Evolutionary conservation across 1,140 invertebrate genomes (phyloP).

Genomic region (Phocides pigmalion): DNA sequence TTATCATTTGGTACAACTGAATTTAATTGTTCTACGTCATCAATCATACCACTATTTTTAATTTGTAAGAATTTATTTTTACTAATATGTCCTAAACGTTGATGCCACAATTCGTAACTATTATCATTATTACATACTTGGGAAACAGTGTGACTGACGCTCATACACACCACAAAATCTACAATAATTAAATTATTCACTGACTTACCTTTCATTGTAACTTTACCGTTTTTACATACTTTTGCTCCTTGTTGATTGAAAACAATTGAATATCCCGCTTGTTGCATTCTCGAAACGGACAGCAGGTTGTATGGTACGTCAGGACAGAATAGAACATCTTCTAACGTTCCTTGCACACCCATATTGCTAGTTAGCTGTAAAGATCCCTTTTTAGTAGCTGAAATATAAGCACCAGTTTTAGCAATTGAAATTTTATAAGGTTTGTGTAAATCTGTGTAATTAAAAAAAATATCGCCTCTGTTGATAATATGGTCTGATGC

Average conservation of each 20-base stretch:
- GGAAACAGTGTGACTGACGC: slow-evolving; percentile 30
- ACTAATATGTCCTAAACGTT: slow-evolving; percentile 63
- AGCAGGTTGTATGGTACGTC: slow-evolving; percentile 53
- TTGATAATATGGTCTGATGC: slow-evolving; percentile 62
- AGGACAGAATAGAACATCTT: slow-evolving; percentile 45
- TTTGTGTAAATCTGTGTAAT: slow-evolving; percentile 33
- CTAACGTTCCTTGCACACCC: slow-evolving; percentile 40
- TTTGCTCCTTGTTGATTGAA: slow-evolving; percentile 50
- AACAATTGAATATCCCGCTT: slow-evolving; percentile 46
- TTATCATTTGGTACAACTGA: slow-evolving; percentile 44
- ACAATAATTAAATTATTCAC: slow-evolving; percentile 47
- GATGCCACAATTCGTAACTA: slow-evolving; percentile 62
- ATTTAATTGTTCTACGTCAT: slow-evolving; percentile 50
- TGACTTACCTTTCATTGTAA: slow-evolving; percentile 48
- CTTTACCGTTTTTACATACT: slow-evolving; percentile 41
- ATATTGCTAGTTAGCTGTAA: slow-evolving; percentile 35
- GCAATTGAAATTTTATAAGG: slow-evolving; percentile 44
- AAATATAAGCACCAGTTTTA: slow-evolving; percentile 47
- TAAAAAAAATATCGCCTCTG: slow-evolving; percentile 45
- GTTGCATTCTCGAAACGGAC: slow-evolving; percentile 54
- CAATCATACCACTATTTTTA: slow-evolving; percentile 55
- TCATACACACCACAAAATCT: slow-evolving; percentile 17
- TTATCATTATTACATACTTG: slow-evolving; percentile 36
- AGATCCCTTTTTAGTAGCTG: slow-evolving; percentile 47
- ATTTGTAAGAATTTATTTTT: slow-evolving; percentile 59